Evolutionary conservation across 2,888 invertebrate genomes (phyloP), one percentile per base, ranked within the genome.

Genomic region (Synanthedon vespiformis): DNA sequence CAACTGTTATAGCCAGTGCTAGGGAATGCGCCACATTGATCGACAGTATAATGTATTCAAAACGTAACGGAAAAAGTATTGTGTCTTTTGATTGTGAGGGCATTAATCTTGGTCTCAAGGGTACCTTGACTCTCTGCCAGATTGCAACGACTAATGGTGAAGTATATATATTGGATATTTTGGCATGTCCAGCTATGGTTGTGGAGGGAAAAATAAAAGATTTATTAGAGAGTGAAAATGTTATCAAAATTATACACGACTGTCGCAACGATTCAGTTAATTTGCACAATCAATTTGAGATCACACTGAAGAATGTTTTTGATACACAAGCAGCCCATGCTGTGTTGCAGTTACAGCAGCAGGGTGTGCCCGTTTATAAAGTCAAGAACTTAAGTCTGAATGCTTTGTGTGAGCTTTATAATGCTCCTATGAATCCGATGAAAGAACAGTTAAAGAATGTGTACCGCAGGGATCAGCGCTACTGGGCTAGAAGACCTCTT

Each of bases 281-380:
- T 85, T 89, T 97, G 61, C 93, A 91, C 82, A 91, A 91, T 73
- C 96, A 97, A 72, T 96, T 93, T 87, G 93, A 93, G 61, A 94
- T 97, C 59, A 90, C 92, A 52, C 80, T 97, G 64, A 90, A 90
- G 58, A 94, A 93, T 80, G 95, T 97, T 51, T 97, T 97, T 76
- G 97, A 97, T 74, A 97, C 97, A 40, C 97, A 95, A 89, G 94
- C 94, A 41, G 97, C 97, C 48, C 96, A 98, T 79, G 95, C 97
- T 52, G 94, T 98, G 11, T 82, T 98, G 51, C 95, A 97, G 70
- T 93, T 92, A 70, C 97, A 97, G 83, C 94, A 95, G 66, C 94
- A 93, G 56, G 93, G 93, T 56, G 94, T 95, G 65, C 96, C 97
- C 40, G 95, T 97, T 51, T 95, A 97, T 74, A 98, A 98, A 88